phyloP scores from a whole-genome alignment of 1,140 invertebrate genomes.

The Micrasema longulum region DNA sequence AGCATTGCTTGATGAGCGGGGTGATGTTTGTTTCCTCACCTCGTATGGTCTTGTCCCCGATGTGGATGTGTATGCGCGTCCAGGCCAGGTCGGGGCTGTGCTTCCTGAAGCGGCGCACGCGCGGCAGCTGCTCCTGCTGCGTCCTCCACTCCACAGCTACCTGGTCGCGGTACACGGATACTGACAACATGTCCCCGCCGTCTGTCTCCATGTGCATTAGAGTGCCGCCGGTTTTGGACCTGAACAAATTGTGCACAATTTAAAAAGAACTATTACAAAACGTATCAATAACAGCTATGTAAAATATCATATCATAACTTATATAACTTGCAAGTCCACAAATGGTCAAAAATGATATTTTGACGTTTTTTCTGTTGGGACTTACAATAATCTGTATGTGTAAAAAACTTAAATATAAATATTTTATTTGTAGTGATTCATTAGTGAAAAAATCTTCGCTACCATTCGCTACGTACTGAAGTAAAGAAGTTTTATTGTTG shows the following conservation, averaged over 20 bases:
- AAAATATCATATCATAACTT: too few relatives aligned
- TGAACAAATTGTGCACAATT: slow-evolving; percentile 51
- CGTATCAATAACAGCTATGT: too few relatives aligned
- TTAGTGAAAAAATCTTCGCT: too few relatives aligned
- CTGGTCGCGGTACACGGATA: slow-evolving; percentile 78
- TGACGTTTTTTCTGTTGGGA: too few relatives aligned
- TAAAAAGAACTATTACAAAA: too few relatives aligned
- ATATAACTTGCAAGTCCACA: too few relatives aligned
- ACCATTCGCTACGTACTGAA: too few relatives aligned
- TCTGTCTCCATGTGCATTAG: slow-evolving; percentile 71
- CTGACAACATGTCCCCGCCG: slow-evolving; percentile 63
- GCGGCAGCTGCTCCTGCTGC: slow-evolving; percentile 61
- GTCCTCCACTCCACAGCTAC: slow-evolving; percentile 77
- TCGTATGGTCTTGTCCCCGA: slow-evolving; percentile 58
- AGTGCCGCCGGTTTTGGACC: slow-evolving; percentile 81
- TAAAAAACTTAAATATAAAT: too few relatives aligned
- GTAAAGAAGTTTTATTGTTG: too few relatives aligned
- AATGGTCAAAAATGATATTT: too few relatives aligned
- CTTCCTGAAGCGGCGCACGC: slow-evolving; percentile 70
- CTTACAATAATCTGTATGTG: too few relatives aligned
- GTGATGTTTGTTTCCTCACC: slow-evolving; percentile 39
- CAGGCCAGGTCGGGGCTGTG: slow-evolving; percentile 73
- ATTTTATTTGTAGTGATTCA: too few relatives aligned
- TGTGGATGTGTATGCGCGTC: slow-evolving; percentile 72
- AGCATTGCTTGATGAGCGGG: background rate